Evolutionary conservation across 2,888 invertebrate genomes (phyloP).

Genomic region (Conistra vaccinii): DNA sequence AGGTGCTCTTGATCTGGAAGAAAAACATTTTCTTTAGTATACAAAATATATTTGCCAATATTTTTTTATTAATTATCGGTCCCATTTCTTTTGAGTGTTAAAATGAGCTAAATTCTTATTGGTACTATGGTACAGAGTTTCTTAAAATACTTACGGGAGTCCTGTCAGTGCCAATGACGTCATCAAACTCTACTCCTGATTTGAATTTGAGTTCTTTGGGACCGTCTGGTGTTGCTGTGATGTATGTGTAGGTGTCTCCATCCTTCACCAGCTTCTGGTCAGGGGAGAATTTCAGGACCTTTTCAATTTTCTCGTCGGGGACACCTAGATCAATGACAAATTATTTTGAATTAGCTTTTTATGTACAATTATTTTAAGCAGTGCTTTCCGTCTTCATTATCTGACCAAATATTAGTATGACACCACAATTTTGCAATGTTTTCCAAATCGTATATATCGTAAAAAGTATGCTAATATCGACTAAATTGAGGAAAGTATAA

Average conservation of each 20-base stretch:
- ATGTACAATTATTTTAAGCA: background rate
- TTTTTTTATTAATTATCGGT: background rate
- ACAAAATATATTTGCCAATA: background rate
- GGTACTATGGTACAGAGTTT: background rate
- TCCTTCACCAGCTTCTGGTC: conserved; percentile 67
- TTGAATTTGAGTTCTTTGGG: conserved; percentile 70
- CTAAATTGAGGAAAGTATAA: background rate
- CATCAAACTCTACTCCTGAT: conserved; percentile 76
- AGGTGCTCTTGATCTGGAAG: conserved; percentile 73
- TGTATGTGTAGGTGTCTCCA: conserved; percentile 73
- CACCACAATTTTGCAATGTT: background rate
- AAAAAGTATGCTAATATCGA: no score
- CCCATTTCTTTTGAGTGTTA: no score
- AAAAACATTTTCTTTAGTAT: background rate
- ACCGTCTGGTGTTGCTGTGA: conserved; percentile 46
- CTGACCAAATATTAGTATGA: background rate
- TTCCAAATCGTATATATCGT: no score
- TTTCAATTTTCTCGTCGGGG: conserved; percentile 18
- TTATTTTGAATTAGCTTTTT: background rate
- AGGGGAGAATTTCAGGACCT: conserved; percentile 39
- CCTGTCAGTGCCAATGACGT: conserved; percentile 53
- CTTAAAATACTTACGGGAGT: conserved; percentile 34
- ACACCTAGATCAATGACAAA: conserved; percentile 7
- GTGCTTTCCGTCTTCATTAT: background rate
- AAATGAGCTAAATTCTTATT: no score